These are phyloP conservation scores for Rhinopithecus roxellana DNA, from an alignment of 2,113 vertebrate species.

Conservation along the genomic window DNA sequence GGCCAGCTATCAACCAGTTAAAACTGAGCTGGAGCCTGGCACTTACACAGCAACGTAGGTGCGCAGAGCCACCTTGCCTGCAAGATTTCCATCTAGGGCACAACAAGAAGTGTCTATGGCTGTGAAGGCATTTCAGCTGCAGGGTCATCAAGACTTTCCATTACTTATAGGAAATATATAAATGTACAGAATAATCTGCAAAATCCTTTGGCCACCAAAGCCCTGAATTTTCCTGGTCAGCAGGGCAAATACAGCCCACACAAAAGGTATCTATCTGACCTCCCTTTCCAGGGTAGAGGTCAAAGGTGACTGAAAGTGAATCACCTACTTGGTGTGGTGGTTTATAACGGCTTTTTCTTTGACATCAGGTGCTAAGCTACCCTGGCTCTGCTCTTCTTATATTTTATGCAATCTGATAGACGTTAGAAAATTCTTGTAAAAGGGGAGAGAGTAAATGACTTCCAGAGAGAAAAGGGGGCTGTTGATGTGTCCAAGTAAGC, in stretches of 20 bases:
- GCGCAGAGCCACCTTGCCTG: background rate
- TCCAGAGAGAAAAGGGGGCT: conserved; percentile 24
- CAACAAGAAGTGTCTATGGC: background rate
- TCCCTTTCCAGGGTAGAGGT: conserved; percentile 66
- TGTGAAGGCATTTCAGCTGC: background rate
- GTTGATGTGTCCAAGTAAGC: background rate
- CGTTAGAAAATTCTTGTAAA: conserved; percentile 40
- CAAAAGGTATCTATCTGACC: conserved; percentile 52
- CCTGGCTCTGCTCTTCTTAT: conserved; percentile 61
- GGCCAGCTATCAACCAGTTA: background rate
- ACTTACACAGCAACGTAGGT: background rate
- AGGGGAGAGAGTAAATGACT: conserved; percentile 34
- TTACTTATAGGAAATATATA: background rate
- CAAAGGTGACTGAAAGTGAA: conserved; percentile 61
- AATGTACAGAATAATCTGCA: background rate
- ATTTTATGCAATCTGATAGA: conserved; percentile 45
- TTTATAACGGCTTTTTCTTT: conserved; percentile 59
- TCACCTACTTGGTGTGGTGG: conserved; percentile 56
- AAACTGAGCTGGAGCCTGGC: background rate
- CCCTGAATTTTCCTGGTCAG: background rate
- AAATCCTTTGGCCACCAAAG: conserved; percentile 34
- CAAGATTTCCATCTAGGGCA: background rate
- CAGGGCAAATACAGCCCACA: conserved; percentile 56
- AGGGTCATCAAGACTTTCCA: background rate
- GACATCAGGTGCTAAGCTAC: conserved; percentile 73